phyloP scores from a whole-genome alignment of 2,888 invertebrate genomes.

The Ceramica pisi region DNA sequence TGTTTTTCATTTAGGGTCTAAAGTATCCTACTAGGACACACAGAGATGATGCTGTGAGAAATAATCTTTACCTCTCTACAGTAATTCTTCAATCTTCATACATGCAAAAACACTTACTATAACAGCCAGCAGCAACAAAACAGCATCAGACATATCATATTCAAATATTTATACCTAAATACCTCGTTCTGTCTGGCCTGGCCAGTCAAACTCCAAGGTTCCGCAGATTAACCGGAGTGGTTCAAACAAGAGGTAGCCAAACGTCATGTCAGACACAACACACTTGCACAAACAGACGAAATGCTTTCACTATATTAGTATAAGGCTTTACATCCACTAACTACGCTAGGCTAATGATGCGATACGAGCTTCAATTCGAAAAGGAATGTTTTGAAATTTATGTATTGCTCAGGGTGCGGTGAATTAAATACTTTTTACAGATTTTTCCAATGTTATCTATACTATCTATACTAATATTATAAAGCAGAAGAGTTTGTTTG shows the following conservation, averaged over 20 bases:
- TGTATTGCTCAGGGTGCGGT: neutral
- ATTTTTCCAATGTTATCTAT: too few relatives aligned
- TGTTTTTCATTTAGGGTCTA: too few relatives aligned
- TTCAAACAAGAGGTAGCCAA: slow-evolving; percentile 35
- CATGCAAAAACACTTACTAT: neutral
- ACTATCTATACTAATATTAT: too few relatives aligned
- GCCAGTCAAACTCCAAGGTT: slow-evolving; percentile 15
- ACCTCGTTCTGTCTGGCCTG: neutral
- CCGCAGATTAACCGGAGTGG: slow-evolving; percentile 42
- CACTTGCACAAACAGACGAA: slow-evolving; percentile 20
- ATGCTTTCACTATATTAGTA: slow-evolving; percentile 37
- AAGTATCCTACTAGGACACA: too few relatives aligned
- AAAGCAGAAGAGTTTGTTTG: too few relatives aligned
- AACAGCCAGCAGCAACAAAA: too few relatives aligned
- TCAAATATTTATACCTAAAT: slow-evolving; percentile 9
- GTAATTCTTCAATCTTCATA: neutral
- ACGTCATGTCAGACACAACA: slow-evolving; percentile 50
- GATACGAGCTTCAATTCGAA: neutral
- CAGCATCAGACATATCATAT: neutral
- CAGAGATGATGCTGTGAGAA: too few relatives aligned
- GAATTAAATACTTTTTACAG: neutral
- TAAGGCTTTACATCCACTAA: slow-evolving; percentile 13
- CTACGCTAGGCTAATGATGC: slow-evolving; percentile 1
- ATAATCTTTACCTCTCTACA: too few relatives aligned
- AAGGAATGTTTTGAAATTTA: neutral